These are phyloP conservation scores for Sisyra nigra DNA, from an alignment of 2,888 invertebrate species.

Conservation along the genomic window DNA sequence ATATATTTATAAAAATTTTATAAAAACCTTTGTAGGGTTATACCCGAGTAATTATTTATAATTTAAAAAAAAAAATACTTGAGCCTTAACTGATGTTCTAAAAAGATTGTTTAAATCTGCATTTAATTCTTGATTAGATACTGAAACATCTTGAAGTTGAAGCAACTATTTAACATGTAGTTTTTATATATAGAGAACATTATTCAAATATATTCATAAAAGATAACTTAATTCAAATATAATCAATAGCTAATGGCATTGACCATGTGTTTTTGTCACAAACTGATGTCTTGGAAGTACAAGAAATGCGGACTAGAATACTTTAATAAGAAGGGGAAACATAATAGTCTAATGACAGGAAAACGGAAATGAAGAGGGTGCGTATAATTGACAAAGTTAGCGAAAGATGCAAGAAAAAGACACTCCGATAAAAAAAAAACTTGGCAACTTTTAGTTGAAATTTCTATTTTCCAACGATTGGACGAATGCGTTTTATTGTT, in stretches of 20 bases:
- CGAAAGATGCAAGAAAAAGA: slow-evolving; percentile 8
- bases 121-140: no score
- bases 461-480: no score
- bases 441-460: neutral
- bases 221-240: neutral
- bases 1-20: no score
- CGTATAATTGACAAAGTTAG: slow-evolving; percentile 19
- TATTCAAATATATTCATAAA: neutral
- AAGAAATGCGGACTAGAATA: neutral
- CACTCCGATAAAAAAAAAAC: slow-evolving; percentile 1
- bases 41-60: no score
- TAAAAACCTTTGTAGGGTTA: no score
- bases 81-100: no score
- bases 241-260: neutral
- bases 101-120: no score
- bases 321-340: slow-evolving; percentile 8
- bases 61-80: no score
- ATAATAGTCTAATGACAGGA: slow-evolving; percentile 18
- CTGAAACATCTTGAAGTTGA: no score
- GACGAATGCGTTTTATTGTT: no score
- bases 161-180: no score
- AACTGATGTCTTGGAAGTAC: neutral
- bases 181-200: neutral
- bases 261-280: neutral
- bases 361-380: slow-evolving; percentile 16